Conservation (phyloP, 2,888 invertebrate species). For the Lasioglossum oenotherae region DNA sequence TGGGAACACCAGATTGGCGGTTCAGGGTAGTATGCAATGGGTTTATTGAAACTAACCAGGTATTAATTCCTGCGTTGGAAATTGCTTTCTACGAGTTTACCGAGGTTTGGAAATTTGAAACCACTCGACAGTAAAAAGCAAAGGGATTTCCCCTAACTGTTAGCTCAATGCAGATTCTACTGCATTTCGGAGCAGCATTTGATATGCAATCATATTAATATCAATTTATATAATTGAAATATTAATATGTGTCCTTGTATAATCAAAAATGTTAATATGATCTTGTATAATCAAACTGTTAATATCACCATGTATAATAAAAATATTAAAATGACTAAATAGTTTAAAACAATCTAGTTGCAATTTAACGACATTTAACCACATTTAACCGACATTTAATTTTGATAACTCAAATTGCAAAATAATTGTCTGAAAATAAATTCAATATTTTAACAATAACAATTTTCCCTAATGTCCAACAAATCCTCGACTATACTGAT, state of each 20-base stretch:
- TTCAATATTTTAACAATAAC: not conserved
- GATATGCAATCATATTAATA: not conserved
- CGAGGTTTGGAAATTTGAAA: not conserved
- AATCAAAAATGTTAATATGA: not conserved
- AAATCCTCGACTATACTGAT: not conserved
- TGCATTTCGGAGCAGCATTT: not conserved
- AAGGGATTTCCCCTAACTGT: not conserved
- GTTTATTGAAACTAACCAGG: not conserved
- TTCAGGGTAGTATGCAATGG: not conserved
- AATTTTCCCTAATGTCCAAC: not conserved
- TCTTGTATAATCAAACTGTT: not conserved
- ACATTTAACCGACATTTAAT: too few relatives aligned
- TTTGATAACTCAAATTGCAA: not conserved
- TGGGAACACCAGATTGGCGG: not conserved
- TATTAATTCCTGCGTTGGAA: conserved; percentile 1
- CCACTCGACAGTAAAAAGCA: not conserved
- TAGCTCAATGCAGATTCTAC: not conserved
- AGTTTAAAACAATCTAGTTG: not conserved
- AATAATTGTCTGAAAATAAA: not conserved
- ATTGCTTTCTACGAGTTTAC: not conserved
- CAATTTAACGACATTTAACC: not conserved
- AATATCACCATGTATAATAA: not conserved
- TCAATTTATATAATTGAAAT: not conserved
- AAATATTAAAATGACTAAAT: not conserved
- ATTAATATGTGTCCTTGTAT: not conserved